Evolutionary conservation across 2,113 vertebrate genomes (phyloP), one percentile per base, ranked within the genome.

Genomic region (Pangasianodon gigas): DNA sequence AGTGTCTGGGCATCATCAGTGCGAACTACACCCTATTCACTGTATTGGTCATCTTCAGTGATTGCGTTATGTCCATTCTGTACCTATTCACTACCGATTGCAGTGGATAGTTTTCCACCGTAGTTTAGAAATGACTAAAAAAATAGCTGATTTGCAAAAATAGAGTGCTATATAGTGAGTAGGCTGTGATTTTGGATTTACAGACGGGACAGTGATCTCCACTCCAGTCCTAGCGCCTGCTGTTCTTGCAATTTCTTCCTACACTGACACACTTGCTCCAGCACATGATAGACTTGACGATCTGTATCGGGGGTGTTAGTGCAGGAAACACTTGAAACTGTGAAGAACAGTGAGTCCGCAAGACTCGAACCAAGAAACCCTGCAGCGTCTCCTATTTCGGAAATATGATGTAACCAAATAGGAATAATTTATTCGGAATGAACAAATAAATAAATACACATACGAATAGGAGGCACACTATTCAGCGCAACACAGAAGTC

Each of bases 301-400:
- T 84, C 21, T 84, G 82, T 62, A 62, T 60, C 82, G 54, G 32
- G 32, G 82, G 82, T 84, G 82, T 84, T 44, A 0, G 82, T 29
- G 56, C 37, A 62, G 82, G 82, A 84, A 84, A 62, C 82, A 56
- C 82, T 44, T 84, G 82, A 44, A 84, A 84, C 82, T 84, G 82
- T 84, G 82, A 84, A 84, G 82, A 84, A 84, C 82, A 84, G 37
- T 10, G 37, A 62, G 82, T 84, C 56, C 82, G 62, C 82, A 84
- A 37, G 21, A 44, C 56, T 44, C 37, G 37, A 29, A 62, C 82
- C 82, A 62, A 84, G 37, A 84, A 13, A 60, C 54, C 37, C 32
- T 58, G 54, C 32, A 26, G 56, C 4, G 4, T 84, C 56, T 84
- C 41, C 24, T 13, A 29, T 84, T 60, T 62, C 37, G 10, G 56